A percentile compares a stretch with the other conserved stretches of the same genome.
These are phyloP conservation scores for Drosophila nr. fundita DNA, from an alignment of 2,888 invertebrate species.

Conservation along the genomic window DNA sequence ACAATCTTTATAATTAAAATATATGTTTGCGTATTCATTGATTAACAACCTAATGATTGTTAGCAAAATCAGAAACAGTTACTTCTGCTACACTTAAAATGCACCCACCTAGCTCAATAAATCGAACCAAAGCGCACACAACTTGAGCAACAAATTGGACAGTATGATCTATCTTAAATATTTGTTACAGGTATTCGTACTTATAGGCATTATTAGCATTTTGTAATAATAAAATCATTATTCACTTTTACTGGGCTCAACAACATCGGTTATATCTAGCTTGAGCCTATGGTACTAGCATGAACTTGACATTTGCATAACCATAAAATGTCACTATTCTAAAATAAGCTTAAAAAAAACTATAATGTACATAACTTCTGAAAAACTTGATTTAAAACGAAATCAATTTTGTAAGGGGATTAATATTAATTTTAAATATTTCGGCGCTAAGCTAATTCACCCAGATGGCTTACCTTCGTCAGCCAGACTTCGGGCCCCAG, in stretches of 20 bases:
- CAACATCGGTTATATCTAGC: slow-evolving; percentile 6
- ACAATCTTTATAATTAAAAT: neutral
- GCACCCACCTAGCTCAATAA: slow-evolving; percentile 30
- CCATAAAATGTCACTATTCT: neutral
- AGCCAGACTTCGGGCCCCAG: slow-evolving; percentile 96
- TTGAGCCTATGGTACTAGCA: slow-evolving; percentile 7
- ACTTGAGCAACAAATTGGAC: slow-evolving; percentile 14
- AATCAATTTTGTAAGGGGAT: slow-evolving; percentile 3
- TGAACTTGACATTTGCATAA: slow-evolving; percentile 19
- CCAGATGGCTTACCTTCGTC: slow-evolving; percentile 87
- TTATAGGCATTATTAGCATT: slow-evolving; percentile 19
- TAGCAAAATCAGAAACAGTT: neutral
- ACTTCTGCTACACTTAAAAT: slow-evolving; percentile 29
- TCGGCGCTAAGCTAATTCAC: slow-evolving; percentile 13
- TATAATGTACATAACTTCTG: slow-evolving; percentile 34
- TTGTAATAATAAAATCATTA: slow-evolving; percentile 3
- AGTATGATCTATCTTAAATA: slow-evolving; percentile 21
- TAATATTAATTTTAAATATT: slow-evolving; percentile 1
- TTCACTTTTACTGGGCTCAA: slow-evolving; percentile 10
- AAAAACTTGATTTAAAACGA: slow-evolving; percentile 34
- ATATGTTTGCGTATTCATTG: neutral
- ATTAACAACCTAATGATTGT: neutral
- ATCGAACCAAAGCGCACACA: slow-evolving; percentile 35
- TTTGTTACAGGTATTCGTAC: neutral
- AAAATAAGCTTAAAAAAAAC: slow-evolving; percentile 40